A percentile compares a stretch with the other conserved stretches of the same genome.
Evolutionary conservation across 2,113 vertebrate species (phyloP).

Genomic region (Prionailurus viverrinus): DNA sequence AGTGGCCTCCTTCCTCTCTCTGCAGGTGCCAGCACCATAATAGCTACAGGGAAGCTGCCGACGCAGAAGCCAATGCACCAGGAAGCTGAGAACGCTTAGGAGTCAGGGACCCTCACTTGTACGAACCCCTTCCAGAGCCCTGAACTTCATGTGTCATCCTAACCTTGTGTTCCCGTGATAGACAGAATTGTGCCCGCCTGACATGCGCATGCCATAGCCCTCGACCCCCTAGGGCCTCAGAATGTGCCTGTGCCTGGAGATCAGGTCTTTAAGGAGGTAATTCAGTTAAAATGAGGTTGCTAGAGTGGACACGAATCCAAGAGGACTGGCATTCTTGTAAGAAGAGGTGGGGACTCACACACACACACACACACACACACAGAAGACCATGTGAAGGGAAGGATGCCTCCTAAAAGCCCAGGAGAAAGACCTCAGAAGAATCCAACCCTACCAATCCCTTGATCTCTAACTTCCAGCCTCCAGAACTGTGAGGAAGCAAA

Average conservation of each 20-base stretch:
- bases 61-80: background rate
- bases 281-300: background rate
- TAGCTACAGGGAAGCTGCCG: background rate
- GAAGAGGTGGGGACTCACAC: background rate
- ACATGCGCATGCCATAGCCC: rapidly evolving
- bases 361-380: background rate
- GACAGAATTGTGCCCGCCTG: background rate
- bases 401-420: rapidly evolving
- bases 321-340: background rate
- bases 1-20: background rate
- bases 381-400: background rate
- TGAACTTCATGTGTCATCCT: background rate
- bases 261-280: background rate
- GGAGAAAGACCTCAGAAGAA: background rate
- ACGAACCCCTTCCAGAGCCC: background rate
- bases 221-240: background rate
- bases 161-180: background rate
- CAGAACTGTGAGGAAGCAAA: background rate
- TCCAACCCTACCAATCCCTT: background rate
- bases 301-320: too few relatives aligned
- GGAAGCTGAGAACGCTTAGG: background rate
- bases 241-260: background rate
- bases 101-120: too few relatives aligned
- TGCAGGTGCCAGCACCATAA: rapidly evolving
- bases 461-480: background rate